phyloP scores from a whole-genome alignment of 64 coral and sea anemone genomes.

The Montipora cactus region DNA sequence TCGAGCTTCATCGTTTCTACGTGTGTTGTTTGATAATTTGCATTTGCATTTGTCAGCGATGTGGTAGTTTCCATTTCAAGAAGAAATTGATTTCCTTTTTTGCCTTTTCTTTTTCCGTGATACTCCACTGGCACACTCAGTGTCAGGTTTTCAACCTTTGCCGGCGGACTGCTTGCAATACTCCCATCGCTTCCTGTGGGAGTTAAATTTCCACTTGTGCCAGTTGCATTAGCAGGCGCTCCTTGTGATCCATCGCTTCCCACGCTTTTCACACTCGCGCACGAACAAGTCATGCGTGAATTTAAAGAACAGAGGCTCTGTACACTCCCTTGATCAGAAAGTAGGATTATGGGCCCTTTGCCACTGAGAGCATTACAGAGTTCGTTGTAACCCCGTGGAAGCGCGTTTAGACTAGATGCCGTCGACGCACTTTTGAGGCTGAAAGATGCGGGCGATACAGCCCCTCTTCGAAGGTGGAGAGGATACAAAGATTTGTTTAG shows the following conservation, averaged over 20 bases:
- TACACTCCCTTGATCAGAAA: slow-evolving; percentile 75
- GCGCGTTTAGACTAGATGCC: slow-evolving; percentile 71
- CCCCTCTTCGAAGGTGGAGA: slow-evolving; percentile 80
- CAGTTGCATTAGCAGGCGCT: background rate
- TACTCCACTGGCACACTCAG: slow-evolving; percentile 7
- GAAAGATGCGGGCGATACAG: slow-evolving; percentile 85
- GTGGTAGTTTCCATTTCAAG: background rate
- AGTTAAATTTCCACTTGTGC: background rate
- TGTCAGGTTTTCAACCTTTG: background rate
- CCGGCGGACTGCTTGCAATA: background rate
- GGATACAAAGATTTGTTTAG: slow-evolving; percentile 48
- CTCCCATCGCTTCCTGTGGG: slow-evolving; percentile 8
- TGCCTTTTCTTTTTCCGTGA: slow-evolving; percentile 4
- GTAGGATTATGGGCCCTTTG: slow-evolving; percentile 81
- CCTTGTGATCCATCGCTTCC: slow-evolving; percentile 38
- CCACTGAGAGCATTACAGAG: slow-evolving; percentile 41
- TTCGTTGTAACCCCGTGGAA: slow-evolving; percentile 68
- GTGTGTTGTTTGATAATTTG: background rate
- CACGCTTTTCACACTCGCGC: slow-evolving; percentile 45
- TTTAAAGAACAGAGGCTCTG: slow-evolving; percentile 83
- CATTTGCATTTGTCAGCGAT: background rate
- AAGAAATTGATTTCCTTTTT: background rate
- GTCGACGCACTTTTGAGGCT: slow-evolving; percentile 91
- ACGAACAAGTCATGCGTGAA: slow-evolving; percentile 75
- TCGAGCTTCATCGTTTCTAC: background rate